A percentile compares a stretch with the other conserved stretches of the same genome.
phyloP scores from a whole-genome alignment of 2,113 vertebrate species.

The Trematocara unimaculatum region DNA sequence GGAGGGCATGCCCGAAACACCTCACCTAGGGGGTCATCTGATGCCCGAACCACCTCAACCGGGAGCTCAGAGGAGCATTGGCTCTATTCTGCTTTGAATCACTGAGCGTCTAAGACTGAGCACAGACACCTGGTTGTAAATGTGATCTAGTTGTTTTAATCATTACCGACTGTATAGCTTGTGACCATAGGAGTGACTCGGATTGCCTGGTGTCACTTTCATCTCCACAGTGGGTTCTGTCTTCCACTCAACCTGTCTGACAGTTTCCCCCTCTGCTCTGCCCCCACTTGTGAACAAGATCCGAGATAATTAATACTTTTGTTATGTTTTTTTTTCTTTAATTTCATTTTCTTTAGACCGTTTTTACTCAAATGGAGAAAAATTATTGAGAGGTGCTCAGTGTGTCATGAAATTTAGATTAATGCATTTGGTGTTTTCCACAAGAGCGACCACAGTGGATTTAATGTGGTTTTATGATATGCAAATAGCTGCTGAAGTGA shows the following conservation, averaged over 20 bases:
- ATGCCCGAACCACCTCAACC: not conserved
- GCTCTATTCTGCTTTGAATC: not conserved
- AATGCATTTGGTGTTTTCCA: slow-evolving; percentile 6
- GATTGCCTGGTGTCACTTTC: not conserved
- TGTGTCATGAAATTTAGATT: slow-evolving; percentile 33
- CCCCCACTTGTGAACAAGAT: not conserved
- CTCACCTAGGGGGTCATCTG: not conserved
- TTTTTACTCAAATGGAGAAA: not conserved
- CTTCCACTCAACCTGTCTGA: not conserved
- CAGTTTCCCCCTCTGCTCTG: not conserved
- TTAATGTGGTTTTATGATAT: not conserved
- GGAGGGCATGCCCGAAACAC: not conserved
- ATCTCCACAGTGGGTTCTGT: not conserved
- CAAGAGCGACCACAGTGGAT: not conserved
- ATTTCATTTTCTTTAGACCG: not conserved
- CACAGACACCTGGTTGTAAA: not conserved
- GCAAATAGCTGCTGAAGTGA: not conserved
- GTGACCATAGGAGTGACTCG: not conserved
- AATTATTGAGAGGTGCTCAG: slow-evolving; percentile 1
- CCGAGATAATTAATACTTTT: not conserved
- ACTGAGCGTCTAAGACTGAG: not conserved
- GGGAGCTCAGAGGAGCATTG: not conserved
- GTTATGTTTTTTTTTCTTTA: not conserved
- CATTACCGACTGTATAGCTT: not conserved
- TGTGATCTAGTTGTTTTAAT: not conserved